These are phyloP conservation scores for Apotomis betuletana DNA, from an alignment of 2,888 invertebrate species.

Conservation along the genomic window DNA sequence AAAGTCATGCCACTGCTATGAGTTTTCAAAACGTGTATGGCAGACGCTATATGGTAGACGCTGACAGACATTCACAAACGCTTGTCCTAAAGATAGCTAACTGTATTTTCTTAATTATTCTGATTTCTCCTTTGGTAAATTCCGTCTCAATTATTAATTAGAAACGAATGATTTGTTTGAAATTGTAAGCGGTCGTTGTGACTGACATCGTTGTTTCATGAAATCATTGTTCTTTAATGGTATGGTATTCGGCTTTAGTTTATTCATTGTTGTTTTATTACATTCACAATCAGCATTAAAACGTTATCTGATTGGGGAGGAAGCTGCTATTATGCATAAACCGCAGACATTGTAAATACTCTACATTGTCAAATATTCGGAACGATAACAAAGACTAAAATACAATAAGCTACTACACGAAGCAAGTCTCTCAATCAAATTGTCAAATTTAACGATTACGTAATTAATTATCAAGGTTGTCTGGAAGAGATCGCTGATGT, in stretches of 20 bases:
- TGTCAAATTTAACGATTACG: too few relatives aligned
- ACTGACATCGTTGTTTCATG: not conserved
- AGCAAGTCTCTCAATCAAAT: not conserved
- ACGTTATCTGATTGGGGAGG: slow-evolving; percentile 6
- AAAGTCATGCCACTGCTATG: too few relatives aligned
- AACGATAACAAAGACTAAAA: not conserved
- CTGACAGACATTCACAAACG: too few relatives aligned
- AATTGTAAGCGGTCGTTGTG: not conserved
- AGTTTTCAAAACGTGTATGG: too few relatives aligned
- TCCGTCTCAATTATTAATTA: not conserved
- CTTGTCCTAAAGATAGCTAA: not conserved
- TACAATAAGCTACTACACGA: not conserved
- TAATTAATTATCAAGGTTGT: too few relatives aligned
- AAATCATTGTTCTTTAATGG: not conserved
- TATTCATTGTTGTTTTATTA: not conserved
- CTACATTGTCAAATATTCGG: not conserved
- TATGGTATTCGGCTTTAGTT: not conserved
- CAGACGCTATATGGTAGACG: too few relatives aligned
- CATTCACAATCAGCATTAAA: not conserved
- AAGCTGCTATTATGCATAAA: slow-evolving; percentile 12
- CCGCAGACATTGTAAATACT: slow-evolving; percentile 4
- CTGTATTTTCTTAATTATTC: not conserved
- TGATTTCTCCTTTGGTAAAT: not conserved
- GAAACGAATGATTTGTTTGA: not conserved
- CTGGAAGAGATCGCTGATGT: too few relatives aligned